Evolutionary conservation across 92 coral and sea anemone species (phyloP).

Genomic region (Epizoanthus rinbou): DNA sequence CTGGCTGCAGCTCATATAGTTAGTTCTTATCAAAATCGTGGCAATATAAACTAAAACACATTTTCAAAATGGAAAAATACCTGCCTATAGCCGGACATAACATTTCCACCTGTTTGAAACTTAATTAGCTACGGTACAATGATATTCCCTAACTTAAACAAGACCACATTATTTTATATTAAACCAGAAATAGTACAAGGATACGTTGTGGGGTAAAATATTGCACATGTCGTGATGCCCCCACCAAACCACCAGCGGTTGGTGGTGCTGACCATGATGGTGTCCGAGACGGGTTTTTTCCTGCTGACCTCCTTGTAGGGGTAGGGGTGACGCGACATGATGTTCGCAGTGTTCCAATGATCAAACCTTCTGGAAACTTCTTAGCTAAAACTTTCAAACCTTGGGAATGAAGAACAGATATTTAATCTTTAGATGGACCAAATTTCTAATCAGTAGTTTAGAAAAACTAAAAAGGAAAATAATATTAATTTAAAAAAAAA

Average conservation of each 20-base stretch:
- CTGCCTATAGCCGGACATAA: too few relatives aligned
- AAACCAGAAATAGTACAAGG: slow-evolving; percentile 50
- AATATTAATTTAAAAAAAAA: too few relatives aligned
- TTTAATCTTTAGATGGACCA: too few relatives aligned
- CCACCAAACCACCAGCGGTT: slow-evolving; percentile 47
- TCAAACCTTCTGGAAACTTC: slow-evolving; percentile 89
- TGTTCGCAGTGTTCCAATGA: slow-evolving; percentile 81
- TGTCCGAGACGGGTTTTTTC: slow-evolving; percentile 53
- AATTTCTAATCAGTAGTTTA: too few relatives aligned
- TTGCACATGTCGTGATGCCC: slow-evolving; percentile 62
- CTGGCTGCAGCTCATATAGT: too few relatives aligned
- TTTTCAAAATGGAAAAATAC: too few relatives aligned
- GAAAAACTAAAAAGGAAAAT: background rate
- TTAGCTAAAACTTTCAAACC: slow-evolving; percentile 89
- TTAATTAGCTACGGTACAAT: too few relatives aligned
- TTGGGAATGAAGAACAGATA: background rate
- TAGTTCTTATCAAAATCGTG: too few relatives aligned
- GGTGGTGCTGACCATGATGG: slow-evolving; percentile 57
- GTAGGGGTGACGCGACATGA: slow-evolving; percentile 94
- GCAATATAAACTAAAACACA: too few relatives aligned
- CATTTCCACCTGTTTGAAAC: too few relatives aligned
- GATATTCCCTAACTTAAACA: too few relatives aligned
- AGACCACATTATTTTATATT: too few relatives aligned
- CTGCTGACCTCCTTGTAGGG: slow-evolving; percentile 81
- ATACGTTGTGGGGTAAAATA: slow-evolving; percentile 87